phyloP scores from a whole-genome alignment of 1,140 invertebrate species.

The Orchestia grillus region DNA sequence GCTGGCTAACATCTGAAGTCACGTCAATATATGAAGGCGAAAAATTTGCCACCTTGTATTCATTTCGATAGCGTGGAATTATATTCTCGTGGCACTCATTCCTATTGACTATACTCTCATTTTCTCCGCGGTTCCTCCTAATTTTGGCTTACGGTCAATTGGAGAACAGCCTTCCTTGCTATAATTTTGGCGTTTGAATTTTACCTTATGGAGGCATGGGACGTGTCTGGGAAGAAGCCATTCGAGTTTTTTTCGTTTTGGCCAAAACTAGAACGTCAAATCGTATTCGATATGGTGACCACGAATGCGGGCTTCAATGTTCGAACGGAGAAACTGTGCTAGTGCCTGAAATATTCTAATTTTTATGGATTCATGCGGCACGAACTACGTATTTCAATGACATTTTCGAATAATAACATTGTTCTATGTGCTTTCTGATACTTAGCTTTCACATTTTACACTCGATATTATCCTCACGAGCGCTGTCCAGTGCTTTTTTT shows the following conservation, averaged over 20 bases:
- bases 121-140: background rate
- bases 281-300: background rate
- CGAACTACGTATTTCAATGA: background rate
- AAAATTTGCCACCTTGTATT: too few species aligned
- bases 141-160: background rate
- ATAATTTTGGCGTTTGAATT: background rate
- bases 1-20: too few species aligned
- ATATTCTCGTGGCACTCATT: too few species aligned
- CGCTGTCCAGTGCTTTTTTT: background rate
- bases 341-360: background rate
- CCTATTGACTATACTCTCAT: too few species aligned
- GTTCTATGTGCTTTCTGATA: background rate
- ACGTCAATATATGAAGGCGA: too few species aligned
- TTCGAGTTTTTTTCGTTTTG: background rate
- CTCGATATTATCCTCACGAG: background rate
- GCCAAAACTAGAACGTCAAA: background rate
- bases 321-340: background rate
- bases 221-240: background rate
- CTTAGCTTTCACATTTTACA: background rate
- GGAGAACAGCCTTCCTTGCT: background rate
- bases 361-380: background rate
- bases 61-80: too few species aligned
- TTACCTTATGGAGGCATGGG: background rate
- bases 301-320: background rate
- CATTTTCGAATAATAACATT: background rate